Conservation (phyloP, 2,113 vertebrate genomes). For the Serinus canaria region DNA sequence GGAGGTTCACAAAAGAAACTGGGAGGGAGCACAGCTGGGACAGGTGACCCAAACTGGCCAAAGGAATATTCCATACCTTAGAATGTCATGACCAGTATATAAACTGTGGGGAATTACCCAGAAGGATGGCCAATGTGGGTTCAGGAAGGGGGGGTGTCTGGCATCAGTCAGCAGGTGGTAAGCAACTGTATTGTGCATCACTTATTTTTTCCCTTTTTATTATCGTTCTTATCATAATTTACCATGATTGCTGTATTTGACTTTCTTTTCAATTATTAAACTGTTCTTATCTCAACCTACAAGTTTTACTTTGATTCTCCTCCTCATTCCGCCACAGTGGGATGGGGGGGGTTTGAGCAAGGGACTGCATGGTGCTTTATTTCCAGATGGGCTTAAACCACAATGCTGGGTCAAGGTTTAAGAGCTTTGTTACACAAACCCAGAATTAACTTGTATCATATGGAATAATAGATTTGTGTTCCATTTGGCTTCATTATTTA, state of each 20-base stretch:
- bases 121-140: background rate
- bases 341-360: background rate
- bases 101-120: background rate
- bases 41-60: too few relatives aligned
- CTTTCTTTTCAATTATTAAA: too few relatives aligned
- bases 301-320: too few relatives aligned
- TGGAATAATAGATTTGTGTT: slow-evolving; percentile 48
- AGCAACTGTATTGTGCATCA: background rate
- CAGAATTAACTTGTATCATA: slow-evolving; percentile 13
- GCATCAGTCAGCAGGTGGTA: background rate
- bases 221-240: too few relatives aligned
- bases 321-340: too few relatives aligned
- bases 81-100: too few relatives aligned
- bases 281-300: too few relatives aligned
- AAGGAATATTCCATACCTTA: too few relatives aligned
- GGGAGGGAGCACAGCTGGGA: too few relatives aligned
- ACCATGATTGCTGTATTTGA: too few relatives aligned
- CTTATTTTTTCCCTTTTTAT: too few relatives aligned
- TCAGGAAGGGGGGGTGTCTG: background rate
- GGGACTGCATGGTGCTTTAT: background rate
- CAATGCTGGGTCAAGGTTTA: background rate
- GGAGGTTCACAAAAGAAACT: background rate
- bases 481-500: slow-evolving; percentile 45
- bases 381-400: background rate
- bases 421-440: background rate